Base-by-base conservation (phyloP, 2,888 invertebrate genomes). In the Laspeyria flexula region DNA sequence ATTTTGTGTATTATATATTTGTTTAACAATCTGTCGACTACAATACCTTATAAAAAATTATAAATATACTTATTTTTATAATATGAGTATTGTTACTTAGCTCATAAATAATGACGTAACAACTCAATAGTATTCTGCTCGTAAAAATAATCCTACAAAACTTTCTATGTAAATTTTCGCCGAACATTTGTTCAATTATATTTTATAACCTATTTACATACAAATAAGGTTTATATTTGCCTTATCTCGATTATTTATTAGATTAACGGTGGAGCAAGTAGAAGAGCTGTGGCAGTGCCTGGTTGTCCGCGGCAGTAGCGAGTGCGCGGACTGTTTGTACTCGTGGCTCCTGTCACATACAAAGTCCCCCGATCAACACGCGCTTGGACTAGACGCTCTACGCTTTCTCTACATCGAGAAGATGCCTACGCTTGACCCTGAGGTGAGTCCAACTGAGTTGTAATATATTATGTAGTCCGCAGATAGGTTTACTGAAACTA, bases 311-410 rank as follows among this genome's bases (percentile, higher is more conserved):
- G 90, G 92, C 5, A 97, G 97, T 79, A 87, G 94, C 0, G 97
- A 97, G 71, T 97, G 97, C 74, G 96, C 97, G 0, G 98, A 99
- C 82, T 98, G 98, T 73, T 94, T 98, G 16, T 98, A 98, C 83
- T 97, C 96, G 52, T 99, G 99, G 99, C 88, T 99, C 40, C 94
- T 98, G 31, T 96, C 96, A 6, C 98, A 99, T 85, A 97, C 97
- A 1, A 97, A 97, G 85, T 96, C 96, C 12, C 97, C 97, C 0
- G 98, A 98, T 60, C 96, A 98, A 69, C 98, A 99, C 86, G 98
- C 98, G 0, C 92, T 99, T 1, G 96, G 97, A 1, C 93, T 97
- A 47, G 97, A 98, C 71, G 96, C 98, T 0, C 90, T 98, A 43
- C 95, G 97, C 73, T 96, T 98, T 75, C 93, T 99, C 18, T 98